Evolutionary conservation across 2,797 vertebrate genomes (phyloP), one percentile per base, ranked within the genome.

Genomic region (Sebastes minor): DNA sequence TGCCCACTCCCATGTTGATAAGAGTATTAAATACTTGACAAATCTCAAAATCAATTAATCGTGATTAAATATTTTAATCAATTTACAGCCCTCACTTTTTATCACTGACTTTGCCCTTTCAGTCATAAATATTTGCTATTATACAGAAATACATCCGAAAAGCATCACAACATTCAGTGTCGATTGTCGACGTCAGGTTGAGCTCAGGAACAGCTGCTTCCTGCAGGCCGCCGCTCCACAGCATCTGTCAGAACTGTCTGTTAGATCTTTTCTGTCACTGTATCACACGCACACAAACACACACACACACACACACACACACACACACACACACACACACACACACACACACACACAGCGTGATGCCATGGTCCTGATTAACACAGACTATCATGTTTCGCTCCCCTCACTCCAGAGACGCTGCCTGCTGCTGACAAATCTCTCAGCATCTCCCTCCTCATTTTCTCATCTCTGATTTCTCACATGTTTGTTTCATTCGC

Each of bases 171-270:
- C 16, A 3, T 38, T 56, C 52, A 16, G 35, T 49, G 65, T 67
- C 4, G 6, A 23, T 33, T 33, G 28, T 18, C 8, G 32, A 32
- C 33, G 64, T 82, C 83, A 70, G 59, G 68, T 76, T 53, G 71
- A 52, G 75, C 72, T 78, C 30, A 38, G 69, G 68, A 86, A 76
- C 87, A 89, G 84, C 88, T 91, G 89, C 78, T 67, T 61, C 56
- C 12, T 56, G 67, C 32, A 66, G 63, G 28, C 63, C 5, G 38
- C 33, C 5, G 38, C 61, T 74, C 75, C 35, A 42, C 81, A 79
- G 80, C 80, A 25, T 87, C 83, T 83, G 85, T 89, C 83, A 82
- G 46, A 67, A 60, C 72, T 78, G 64, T 64, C 70, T 38, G 60
- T 88, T 79, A 72, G 76, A 66, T 70, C 27, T 74, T 61, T 28